These are phyloP conservation scores for Grammomys surdaster DNA, from an alignment of 2,113 vertebrate species.

Conservation along the genomic window DNA sequence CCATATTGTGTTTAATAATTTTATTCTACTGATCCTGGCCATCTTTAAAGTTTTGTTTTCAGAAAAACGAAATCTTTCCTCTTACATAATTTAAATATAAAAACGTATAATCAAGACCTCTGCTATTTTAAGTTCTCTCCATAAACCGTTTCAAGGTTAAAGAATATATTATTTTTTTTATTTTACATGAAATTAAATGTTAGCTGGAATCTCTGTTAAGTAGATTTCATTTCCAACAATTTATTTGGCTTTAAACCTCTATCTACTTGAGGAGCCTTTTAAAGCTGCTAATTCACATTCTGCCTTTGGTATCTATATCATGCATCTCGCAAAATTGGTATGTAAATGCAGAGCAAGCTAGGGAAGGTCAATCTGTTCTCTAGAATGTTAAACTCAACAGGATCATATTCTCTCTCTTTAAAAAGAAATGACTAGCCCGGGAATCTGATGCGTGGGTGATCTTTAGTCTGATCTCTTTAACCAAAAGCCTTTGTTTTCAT, in stretches of 20 bases:
- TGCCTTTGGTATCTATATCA: neutral
- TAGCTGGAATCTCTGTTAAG: neutral
- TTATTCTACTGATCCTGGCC: neutral
- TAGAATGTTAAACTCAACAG: neutral
- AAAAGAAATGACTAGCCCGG: neutral
- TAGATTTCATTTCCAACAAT: neutral
- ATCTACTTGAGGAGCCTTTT: neutral
- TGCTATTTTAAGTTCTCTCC: neutral
- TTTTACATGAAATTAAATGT: slow-evolving; percentile 19
- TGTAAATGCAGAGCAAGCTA: neutral
- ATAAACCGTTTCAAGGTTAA: neutral
- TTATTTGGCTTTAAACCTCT: slow-evolving; percentile 7
- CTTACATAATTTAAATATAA: neutral
- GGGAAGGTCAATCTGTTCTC: neutral
- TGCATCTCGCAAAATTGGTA: neutral
- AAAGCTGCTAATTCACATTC: neutral
- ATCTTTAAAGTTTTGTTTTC: slow-evolving; percentile 32
- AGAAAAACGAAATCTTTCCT: slow-evolving; percentile 8
- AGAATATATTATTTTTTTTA: neutral
- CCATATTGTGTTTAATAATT: neutral
- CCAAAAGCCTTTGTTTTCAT: neutral
- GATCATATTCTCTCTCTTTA: neutral
- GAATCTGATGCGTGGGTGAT: neutral
- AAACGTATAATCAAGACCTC: neutral
- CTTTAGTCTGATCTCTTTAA: too few species aligned